Evolutionary conservation across 2,888 invertebrate species (phyloP), one percentile per base, ranked within the genome.

Genomic region (Melinaea menophilus): DNA sequence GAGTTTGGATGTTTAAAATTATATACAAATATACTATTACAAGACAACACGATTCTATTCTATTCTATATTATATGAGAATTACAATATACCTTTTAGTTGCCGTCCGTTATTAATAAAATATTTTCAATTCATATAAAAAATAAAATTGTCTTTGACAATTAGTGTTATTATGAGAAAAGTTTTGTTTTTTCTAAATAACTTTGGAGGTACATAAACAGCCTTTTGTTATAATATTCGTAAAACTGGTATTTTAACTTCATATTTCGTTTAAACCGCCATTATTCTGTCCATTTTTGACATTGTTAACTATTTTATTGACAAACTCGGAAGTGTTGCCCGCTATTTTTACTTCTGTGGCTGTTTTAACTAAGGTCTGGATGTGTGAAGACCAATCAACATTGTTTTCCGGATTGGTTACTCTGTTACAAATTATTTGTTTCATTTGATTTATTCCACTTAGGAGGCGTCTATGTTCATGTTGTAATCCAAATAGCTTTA

Each of bases 401-500:
- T 81, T 85, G 65, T 69, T 85, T 72, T 92, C 91, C 12, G 91
- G 84, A 72, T 93, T 93, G 5, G 92, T 91, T 63, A 93, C 83
- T 81, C 96, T 95, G 58, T 93, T 92, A 69, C 92, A 93, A 71
- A 97, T 81, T 64, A 95, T 86, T 79, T 95, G 95, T 79, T 96
- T 96, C 73, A 95, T 92, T 82, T 96, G 96, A 60, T 91, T 84
- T 73, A 97, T 95, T 63, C 95, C 95, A 79, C 93, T 93, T 73
- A 97, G 88, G 59, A 97, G 92, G 72, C 95, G 94, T 86, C 93
- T 96, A 85, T 99, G 99, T 88, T 99, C 99, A 76, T 94, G 93
- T 85, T 98, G 97, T 73, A 99, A 92, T 47, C 99, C 99, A 80
- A 94, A 96, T 2, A 99, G 90, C 90, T 99, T 99, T 62, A 99